Evolutionary conservation across 1,140 invertebrate species (phyloP), one percentile per base, ranked within the genome.

Genomic region (Cydia splendana): DNA sequence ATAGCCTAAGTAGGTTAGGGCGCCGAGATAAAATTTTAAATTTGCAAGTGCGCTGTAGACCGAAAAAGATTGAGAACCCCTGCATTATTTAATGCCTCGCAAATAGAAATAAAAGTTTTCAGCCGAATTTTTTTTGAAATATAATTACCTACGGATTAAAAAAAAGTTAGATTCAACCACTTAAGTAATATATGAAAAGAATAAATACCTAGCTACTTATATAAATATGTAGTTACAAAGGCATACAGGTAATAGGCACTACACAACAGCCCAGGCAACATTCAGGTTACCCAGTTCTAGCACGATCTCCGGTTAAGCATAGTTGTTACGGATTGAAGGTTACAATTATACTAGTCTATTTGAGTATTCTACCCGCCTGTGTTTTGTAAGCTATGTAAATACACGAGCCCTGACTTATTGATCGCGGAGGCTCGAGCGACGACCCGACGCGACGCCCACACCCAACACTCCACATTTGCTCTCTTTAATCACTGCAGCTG

Each of bases 391-490:
- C 57, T 12, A 6, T 24, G 9, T 10, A 10, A 62, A 62, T 53
- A n/a, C 57, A 62, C 7, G 57, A 53, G 38, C 24, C 42, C 45
- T 75, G 74, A 75, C 74, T 75, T 75, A 75, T 75, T 75, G 74
- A 75, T 75, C 74, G 74, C 67, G 18, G 67, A 62, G 57, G 57
- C 57, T 62, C 57, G 57, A 71, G 67, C 67, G 67, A 71, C 67
- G 67, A 71, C 67, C 57, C 57, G 57, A 7, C 67, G 67, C 34
- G 15, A 53, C 67, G 67, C 67, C 67, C 67, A 71, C 67, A 18
- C 30, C 30, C 65, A 30, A 15, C 67, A 45, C 67, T 71, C n/a
- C 30, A 38, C 67, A 71, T 62, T 62, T 62, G 57, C 57, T 24
- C 57, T 62, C 57, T 62, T 62, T 62, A 62, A 62, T 24, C 57